A percentile compares a stretch with the other conserved stretches of the same genome.
phyloP scores from a whole-genome alignment of 2,888 invertebrate genomes.

The Trachelus stipa region DNA sequence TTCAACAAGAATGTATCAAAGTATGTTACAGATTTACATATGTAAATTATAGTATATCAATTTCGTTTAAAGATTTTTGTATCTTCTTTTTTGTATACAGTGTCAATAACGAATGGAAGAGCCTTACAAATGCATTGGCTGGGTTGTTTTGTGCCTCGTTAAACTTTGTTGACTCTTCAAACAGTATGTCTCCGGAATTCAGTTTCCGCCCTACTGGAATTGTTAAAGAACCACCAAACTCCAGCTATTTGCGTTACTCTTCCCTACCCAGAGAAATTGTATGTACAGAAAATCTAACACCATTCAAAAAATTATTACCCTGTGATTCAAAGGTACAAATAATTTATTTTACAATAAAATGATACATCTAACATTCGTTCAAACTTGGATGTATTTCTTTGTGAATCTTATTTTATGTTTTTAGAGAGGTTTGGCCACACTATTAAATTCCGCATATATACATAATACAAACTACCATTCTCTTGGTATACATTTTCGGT shows the following conservation, averaged over 20 bases:
- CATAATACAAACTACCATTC: slow-evolving; percentile 96
- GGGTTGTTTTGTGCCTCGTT: slow-evolving; percentile 97
- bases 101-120: slow-evolving; percentile 88
- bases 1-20: slow-evolving; percentile 71
- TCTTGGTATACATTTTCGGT: slow-evolving; percentile 85
- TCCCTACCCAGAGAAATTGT: slow-evolving; percentile 96
- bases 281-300: slow-evolving; percentile 98
- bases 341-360: not conserved
- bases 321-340: slow-evolving; percentile 82
- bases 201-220: slow-evolving; percentile 84
- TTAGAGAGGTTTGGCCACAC: slow-evolving; percentile 83
- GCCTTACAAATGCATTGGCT: slow-evolving; percentile 89
- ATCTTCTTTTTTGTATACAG: slow-evolving; percentile 60
- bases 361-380: not conserved
- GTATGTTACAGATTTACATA: slow-evolving; percentile 32
- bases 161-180: slow-evolving; percentile 89
- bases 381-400: not conserved
- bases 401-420: slow-evolving; percentile 11
- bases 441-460: slow-evolving; percentile 90
- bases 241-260: slow-evolving; percentile 80
- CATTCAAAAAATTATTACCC: slow-evolving; percentile 97
- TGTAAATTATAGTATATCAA: not conserved
- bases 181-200: slow-evolving; percentile 86
- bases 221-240: slow-evolving; percentile 57
- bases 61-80: not conserved